phyloP scores from a whole-genome alignment of 2,113 vertebrate genomes.

The Nesogale talazaci region DNA sequence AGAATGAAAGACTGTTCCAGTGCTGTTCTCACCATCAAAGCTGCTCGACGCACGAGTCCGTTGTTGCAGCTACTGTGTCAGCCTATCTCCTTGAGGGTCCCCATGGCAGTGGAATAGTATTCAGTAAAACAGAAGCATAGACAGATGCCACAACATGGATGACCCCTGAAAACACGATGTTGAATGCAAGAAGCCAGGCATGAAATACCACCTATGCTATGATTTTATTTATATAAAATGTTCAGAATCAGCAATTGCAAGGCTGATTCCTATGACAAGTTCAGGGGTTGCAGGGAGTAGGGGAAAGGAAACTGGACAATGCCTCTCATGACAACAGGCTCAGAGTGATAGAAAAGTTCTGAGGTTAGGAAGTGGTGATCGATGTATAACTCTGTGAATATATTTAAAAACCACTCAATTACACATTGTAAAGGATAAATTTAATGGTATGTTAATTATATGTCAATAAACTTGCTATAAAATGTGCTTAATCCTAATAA shows the following conservation, averaged over 20 bases:
- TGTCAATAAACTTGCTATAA: constrained; percentile 23
- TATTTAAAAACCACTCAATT: background rate
- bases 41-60: background rate
- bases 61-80: background rate
- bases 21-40: background rate
- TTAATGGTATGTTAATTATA: background rate
- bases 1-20: background rate
- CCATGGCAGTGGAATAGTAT: background rate
- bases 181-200: background rate
- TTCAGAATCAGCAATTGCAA: background rate
- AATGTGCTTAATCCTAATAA: background rate
- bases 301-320: background rate
- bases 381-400: background rate
- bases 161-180: too few species aligned
- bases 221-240: background rate
- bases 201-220: background rate
- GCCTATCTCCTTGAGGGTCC: background rate
- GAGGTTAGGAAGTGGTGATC: background rate
- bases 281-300: background rate
- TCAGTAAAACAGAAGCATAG: background rate
- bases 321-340: background rate
- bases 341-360: background rate
- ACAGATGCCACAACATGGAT: background rate
- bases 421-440: background rate
- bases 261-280: background rate